Evolutionary conservation across 2,888 invertebrate genomes (phyloP).

Genomic region (Pimpla rufipes): DNA sequence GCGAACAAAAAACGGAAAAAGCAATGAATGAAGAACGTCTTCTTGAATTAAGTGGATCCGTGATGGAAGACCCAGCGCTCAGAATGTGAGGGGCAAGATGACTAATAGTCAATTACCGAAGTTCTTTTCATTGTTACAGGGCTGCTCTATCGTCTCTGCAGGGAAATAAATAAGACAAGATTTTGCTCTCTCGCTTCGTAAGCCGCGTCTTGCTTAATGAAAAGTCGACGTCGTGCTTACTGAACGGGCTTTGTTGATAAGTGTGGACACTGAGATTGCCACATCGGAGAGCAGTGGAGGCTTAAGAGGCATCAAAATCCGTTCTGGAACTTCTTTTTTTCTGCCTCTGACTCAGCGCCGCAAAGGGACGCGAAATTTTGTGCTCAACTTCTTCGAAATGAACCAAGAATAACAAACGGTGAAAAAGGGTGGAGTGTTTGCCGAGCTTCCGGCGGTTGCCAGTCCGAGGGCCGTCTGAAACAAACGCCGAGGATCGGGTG

Average conservation of each 20-base stretch:
- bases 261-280: background rate
- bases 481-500: background rate
- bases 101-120: background rate
- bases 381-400: background rate
- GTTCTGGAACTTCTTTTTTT: background rate
- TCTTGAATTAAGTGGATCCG: slow-evolving; percentile 5
- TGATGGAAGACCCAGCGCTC: background rate
- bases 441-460: background rate
- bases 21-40: background rate
- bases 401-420: slow-evolving; percentile 25
- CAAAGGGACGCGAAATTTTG: background rate
- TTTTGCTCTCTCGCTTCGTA: background rate
- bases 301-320: background rate
- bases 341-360: background rate
- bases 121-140: background rate
- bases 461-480: background rate
- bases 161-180: background rate
- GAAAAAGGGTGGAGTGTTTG: background rate
- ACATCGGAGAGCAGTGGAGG: no score
- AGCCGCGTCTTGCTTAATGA: no score
- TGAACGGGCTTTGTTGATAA: background rate
- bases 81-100: background rate
- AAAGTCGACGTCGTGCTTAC: background rate
- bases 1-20: background rate
- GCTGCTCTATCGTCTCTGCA: background rate